Evolutionary conservation across 2,888 invertebrate genomes (phyloP), one percentile per base, ranked within the genome.

Genomic region (Perdita meconis): DNA sequence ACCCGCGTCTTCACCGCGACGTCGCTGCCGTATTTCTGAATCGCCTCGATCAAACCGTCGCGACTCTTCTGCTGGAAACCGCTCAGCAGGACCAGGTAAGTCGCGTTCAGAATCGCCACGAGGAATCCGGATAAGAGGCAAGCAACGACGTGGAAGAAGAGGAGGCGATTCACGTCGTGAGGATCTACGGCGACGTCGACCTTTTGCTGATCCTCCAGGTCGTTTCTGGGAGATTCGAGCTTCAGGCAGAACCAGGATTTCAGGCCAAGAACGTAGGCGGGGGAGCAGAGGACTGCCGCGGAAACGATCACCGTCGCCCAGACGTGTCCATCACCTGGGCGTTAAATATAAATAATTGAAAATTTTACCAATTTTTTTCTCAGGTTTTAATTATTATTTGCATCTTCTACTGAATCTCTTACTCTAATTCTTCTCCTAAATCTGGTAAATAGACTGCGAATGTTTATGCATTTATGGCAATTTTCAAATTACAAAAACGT

Each of bases 11-110:
- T 95, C 1, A 93, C 93, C 0, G 93, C 90, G 1, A 94, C 91
- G 84, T 94, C 94, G 53, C 89, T 93, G 0, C 93, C 92, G 78
- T 95, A 95, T 60, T 94, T 93, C 16, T 93, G 90, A 94, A 95
- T 94, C 0, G 94, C 94, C 80, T 93, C 93, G 0, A 93, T 93
- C 67, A 95, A 94, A 0, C 94, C 95, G 44, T 94, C 72, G n/a
- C 74, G 65, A 4, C 65, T 67, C 93, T 61, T 83, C 53, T 70
- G 66, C 6, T 82, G 70, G 26, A 84, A 78, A 4, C 69, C 78
- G 24, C 64, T 72, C 8, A 67, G 47, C 13, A 68, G 64, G 19
- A 61, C 55, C 56, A 81, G 57, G 16, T 79, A 70, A 4, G 79
- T 80, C 0, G 68, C 81, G 59, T 82, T 85, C 3, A 78, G 26